These are phyloP conservation scores for Elephas maximus DNA, from an alignment of 2,113 vertebrate species.

Conservation along the genomic window DNA sequence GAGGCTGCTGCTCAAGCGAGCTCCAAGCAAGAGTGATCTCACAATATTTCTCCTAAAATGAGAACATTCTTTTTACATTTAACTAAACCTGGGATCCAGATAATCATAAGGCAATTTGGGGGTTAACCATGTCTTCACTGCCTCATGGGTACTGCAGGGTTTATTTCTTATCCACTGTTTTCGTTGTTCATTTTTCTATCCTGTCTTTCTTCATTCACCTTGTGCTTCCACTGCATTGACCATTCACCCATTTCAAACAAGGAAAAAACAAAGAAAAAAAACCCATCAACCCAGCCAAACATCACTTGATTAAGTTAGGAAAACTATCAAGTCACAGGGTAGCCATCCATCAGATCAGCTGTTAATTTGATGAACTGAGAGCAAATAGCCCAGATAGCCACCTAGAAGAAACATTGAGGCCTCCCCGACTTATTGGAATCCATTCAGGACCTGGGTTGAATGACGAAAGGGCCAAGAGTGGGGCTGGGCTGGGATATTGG, in stretches of 20 bases:
- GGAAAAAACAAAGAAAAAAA: background rate
- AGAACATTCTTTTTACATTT: background rate
- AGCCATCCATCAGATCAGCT: background rate
- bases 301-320: background rate
- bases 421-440: background rate
- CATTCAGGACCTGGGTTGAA: background rate
- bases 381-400: background rate
- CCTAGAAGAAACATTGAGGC: background rate
- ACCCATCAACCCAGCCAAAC: background rate
- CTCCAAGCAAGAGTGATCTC: background rate
- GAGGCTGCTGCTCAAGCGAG: background rate
- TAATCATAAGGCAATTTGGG: background rate
- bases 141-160: background rate
- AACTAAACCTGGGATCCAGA: background rate
- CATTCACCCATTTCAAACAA: background rate
- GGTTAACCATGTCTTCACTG: no score
- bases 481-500: background rate
- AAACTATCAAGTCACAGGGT: background rate
- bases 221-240: background rate
- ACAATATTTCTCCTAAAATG: background rate
- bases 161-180: background rate
- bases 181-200: background rate
- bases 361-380: background rate
- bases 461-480: background rate
- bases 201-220: background rate